These are phyloP conservation scores for Passer montanus DNA, from an alignment of 2,113 vertebrate genomes.

Conservation along the genomic window DNA sequence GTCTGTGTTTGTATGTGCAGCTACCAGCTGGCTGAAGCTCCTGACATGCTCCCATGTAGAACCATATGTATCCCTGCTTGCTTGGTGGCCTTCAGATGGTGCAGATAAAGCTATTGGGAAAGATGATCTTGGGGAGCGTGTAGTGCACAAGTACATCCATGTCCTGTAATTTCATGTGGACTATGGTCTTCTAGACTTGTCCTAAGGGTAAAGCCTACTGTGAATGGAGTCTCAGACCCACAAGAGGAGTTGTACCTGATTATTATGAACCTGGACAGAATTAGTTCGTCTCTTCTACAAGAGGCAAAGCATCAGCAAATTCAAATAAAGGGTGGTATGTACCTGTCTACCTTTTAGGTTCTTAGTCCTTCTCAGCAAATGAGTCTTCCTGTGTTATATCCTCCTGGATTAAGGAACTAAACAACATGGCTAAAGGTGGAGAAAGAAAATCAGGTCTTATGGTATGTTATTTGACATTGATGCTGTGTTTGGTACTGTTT, in stretches of 20 bases:
- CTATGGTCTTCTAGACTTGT: rapidly evolving
- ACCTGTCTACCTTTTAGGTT: not conserved
- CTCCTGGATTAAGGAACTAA: not conserved
- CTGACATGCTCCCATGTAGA: not conserved
- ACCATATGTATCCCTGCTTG: not conserved
- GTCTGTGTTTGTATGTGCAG: not conserved
- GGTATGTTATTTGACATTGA: not conserved
- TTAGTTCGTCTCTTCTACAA: not conserved
- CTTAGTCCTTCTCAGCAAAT: not conserved
- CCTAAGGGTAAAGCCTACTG: not conserved
- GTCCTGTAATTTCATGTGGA: not conserved
- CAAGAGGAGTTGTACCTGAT: not conserved
- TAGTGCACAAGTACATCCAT: not conserved
- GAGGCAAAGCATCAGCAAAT: not conserved
- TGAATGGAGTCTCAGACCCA: not conserved
- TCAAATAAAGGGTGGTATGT: not conserved
- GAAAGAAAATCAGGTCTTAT: not conserved
- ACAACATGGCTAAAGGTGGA: not conserved
- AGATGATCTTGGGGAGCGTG: not conserved
- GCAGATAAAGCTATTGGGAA: not conserved
- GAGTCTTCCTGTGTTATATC: not conserved
- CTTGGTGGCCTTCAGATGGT: not conserved
- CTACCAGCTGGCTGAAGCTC: not conserved
- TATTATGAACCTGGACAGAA: not conserved
- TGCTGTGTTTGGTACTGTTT: not conserved